Conservation (phyloP, 2,113 vertebrate genomes). For the Pachyramphus minor region DNA sequence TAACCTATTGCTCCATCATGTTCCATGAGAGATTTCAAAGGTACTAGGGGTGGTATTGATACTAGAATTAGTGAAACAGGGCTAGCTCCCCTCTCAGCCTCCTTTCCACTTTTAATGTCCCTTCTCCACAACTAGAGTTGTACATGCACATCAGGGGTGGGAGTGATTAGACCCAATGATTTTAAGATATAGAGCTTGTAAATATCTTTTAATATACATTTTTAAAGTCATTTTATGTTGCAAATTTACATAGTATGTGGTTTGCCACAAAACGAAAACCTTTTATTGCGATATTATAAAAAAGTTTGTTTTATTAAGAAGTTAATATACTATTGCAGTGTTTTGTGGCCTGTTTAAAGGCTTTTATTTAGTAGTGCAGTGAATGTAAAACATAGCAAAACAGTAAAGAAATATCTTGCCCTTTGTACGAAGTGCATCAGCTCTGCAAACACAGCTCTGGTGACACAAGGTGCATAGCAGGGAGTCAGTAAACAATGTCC, state of each 20-base stretch:
- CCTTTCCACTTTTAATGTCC: background rate
- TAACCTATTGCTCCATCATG: constrained; percentile 21
- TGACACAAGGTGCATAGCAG: constrained; percentile 39
- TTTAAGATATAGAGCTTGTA: constrained; percentile 59
- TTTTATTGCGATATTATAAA: constrained; percentile 73
- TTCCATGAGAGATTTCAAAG: constrained; percentile 28
- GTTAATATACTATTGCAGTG: constrained; percentile 75
- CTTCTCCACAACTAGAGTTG: background rate
- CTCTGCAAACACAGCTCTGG: constrained; percentile 3
- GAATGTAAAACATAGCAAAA: constrained; percentile 73
- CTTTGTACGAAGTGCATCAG: constrained; percentile 48
- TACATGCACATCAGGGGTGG: background rate
- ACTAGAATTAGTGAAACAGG: background rate
- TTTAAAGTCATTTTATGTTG: constrained; percentile 68
- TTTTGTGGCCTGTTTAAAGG: constrained; percentile 79
- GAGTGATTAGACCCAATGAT: background rate
- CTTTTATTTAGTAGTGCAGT: constrained; percentile 69
- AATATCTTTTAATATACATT: constrained; percentile 66
- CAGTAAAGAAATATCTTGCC: constrained; percentile 35
- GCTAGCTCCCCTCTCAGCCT: background rate
- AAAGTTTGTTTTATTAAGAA: constrained; percentile 71
- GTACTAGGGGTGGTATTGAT: constrained; percentile 27
- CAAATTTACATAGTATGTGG: constrained; percentile 57
- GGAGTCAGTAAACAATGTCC: background rate
- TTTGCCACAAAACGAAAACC: constrained; percentile 59